A percentile compares a stretch with the other conserved stretches of the same genome.
Conservation (phyloP, 2,888 invertebrate species). For the Megaustenia siamemsis region DNA sequence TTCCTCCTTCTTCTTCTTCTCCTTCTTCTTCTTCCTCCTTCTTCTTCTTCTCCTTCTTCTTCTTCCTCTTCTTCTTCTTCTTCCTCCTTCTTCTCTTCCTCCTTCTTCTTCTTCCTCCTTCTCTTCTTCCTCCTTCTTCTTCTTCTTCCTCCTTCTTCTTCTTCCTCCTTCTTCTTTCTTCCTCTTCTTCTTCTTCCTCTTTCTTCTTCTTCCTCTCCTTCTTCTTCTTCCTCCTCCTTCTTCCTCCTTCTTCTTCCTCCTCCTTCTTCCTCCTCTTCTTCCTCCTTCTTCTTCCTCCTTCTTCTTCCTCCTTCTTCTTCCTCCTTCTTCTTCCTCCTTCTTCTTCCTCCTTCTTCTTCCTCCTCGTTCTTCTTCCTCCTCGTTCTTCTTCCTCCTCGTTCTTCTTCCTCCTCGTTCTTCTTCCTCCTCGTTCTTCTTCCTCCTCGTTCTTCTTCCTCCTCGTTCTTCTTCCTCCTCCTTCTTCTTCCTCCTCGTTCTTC, state of each 20-base stretch:
- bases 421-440: too few relatives aligned
- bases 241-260: background rate
- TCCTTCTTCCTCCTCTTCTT: background rate
- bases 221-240: background rate
- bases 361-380: background rate
- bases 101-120: background rate
- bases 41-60: background rate
- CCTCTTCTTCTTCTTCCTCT: slow-evolving; percentile 33
- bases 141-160: background rate
- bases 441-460: background rate
- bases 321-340: background rate
- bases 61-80: background rate
- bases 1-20: background rate
- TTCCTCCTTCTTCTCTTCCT: background rate
- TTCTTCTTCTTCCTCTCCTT: background rate
- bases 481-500: background rate
- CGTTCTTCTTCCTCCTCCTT: background rate
- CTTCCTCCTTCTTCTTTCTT: slow-evolving; percentile 1
- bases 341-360: background rate
- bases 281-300: background rate
- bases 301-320: background rate
- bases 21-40: background rate
- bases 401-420: too few relatives aligned
- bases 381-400: too few relatives aligned
- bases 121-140: background rate